These are phyloP conservation scores for Bradynema listronoti DNA, from an alignment of 1,140 invertebrate species.

Conservation along the genomic window DNA sequence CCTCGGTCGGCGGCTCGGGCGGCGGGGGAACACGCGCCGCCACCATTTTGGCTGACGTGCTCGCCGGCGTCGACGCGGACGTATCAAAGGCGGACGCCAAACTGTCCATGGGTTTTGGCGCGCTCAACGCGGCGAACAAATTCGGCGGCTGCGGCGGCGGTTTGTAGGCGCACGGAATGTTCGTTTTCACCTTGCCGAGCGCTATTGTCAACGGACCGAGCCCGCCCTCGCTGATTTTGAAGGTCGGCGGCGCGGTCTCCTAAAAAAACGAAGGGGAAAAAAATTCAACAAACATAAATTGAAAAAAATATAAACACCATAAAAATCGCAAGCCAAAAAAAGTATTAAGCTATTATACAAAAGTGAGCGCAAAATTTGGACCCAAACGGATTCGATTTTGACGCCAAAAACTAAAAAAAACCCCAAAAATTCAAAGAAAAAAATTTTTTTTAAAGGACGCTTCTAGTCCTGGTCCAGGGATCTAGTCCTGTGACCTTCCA, in stretches of 20 bases:
- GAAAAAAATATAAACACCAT: neutral
- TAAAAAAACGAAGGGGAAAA: too few species aligned
- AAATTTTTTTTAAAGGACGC: too few species aligned
- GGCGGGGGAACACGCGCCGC: too few species aligned
- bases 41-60: conserved; percentile 13
- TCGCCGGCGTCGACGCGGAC: conserved; percentile 12
- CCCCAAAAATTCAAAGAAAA: too few species aligned
- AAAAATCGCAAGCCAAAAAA: neutral
- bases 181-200: conserved; percentile 18
- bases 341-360: too few species aligned
- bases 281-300: too few species aligned
- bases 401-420: too few species aligned
- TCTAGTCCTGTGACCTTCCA: too few species aligned
- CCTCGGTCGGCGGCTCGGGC: neutral
- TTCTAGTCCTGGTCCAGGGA: too few species aligned
- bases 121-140: neutral
- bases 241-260: conserved; percentile 6
- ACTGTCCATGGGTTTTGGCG: neutral
- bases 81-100: conserved; percentile 10
- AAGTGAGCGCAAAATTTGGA: too few species aligned
- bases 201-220: conserved; percentile 22
- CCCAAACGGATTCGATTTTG: too few species aligned
- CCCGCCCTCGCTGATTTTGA: conserved; percentile 7
- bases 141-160: neutral
- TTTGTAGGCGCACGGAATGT: conserved; percentile 22